These are phyloP conservation scores for Didymodactylos carnosus DNA, from an alignment of 2,888 invertebrate species.

Conservation along the genomic window DNA sequence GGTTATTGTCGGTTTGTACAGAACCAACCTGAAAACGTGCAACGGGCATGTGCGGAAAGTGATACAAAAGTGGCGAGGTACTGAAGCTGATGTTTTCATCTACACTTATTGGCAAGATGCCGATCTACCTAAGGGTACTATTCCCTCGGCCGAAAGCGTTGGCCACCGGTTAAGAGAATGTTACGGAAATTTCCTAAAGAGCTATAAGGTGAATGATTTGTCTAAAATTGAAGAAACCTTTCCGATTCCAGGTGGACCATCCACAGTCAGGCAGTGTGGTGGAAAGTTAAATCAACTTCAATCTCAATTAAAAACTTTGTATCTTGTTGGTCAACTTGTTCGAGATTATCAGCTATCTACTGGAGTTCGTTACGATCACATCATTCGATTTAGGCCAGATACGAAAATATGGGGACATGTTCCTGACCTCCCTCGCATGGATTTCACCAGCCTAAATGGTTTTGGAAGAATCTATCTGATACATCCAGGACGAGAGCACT, in stretches of 20 bases:
- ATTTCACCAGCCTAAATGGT: neutral
- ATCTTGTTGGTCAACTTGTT: neutral
- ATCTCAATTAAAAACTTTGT: neutral
- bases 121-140: neutral
- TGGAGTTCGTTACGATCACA: neutral
- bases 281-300: neutral
- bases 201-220: neutral
- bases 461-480: neutral
- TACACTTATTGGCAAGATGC: neutral
- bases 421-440: neutral
- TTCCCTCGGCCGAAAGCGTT: too few relatives aligned
- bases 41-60: neutral
- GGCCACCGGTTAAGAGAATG: neutral
- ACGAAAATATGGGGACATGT: neutral
- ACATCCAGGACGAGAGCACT: neutral
- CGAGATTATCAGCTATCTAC: neutral
- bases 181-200: neutral
- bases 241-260: neutral
- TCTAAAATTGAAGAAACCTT: neutral
- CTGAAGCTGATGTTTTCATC: neutral
- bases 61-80: neutral
- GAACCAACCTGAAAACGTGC: neutral
- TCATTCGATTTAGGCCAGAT: neutral
- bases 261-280: neutral
- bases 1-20: neutral